These are phyloP conservation scores for Nemotelus pantherinus DNA, from an alignment of 2,888 invertebrate species.

Conservation along the genomic window DNA sequence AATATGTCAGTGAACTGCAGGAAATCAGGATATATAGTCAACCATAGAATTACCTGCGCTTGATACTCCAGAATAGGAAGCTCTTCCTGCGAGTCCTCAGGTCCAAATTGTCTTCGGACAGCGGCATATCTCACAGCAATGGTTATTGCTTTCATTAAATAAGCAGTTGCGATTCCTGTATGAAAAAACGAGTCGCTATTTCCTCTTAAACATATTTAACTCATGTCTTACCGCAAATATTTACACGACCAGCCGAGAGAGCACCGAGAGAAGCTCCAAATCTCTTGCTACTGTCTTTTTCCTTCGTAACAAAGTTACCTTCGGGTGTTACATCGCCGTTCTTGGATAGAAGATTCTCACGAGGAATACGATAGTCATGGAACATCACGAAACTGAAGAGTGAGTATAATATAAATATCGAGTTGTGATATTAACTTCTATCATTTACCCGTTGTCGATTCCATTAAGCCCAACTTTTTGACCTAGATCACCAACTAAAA, in stretches of 20 bases:
- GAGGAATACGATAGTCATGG: constrained; percentile 81
- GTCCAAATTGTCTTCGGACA: constrained; percentile 88
- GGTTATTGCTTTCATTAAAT: constrained; percentile 77
- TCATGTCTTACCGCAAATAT: constrained; percentile 69
- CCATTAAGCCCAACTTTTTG: constrained; percentile 92
- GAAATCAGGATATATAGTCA: no score
- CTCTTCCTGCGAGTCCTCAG: constrained; percentile 72
- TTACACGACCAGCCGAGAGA: constrained; percentile 83
- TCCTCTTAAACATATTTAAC: background rate
- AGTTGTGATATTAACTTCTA: background rate
- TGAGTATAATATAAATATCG: background rate
- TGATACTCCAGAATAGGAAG: constrained; percentile 92
- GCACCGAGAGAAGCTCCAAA: constrained; percentile 86
- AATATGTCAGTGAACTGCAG: no score
- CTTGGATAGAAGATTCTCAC: constrained; percentile 82
- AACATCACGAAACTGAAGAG: constrained; percentile 75
- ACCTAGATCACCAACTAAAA: constrained; percentile 91
- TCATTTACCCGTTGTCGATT: constrained; percentile 86
- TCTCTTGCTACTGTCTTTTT: constrained; percentile 84
- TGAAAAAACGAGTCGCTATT: background rate
- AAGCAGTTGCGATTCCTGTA: constrained; percentile 67
- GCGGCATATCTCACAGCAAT: constrained; percentile 90
- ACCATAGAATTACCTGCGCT: constrained; percentile 71
- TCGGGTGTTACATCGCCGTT: constrained; percentile 85
- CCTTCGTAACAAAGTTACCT: constrained; percentile 82